Percentiles rank a stretch among this genome's conserved stretches.
These are phyloP conservation scores for Conus ventricosus DNA, from an alignment of 1,140 invertebrate genomes.

Conservation along the genomic window DNA sequence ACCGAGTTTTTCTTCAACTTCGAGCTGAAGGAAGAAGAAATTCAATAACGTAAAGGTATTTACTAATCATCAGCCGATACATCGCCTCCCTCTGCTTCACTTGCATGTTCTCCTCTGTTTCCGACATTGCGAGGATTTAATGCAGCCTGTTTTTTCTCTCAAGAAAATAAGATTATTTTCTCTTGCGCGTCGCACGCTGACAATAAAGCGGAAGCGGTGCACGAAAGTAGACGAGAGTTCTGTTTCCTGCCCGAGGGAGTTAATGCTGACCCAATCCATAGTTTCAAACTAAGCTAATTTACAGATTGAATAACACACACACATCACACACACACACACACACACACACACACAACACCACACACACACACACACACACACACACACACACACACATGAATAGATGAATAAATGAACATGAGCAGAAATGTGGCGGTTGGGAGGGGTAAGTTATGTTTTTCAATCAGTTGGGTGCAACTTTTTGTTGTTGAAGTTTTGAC, in stretches of 20 bases:
- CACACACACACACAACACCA: no score
- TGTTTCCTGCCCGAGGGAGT: background rate
- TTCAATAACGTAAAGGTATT: conserved; percentile 24
- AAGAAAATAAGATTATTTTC: background rate
- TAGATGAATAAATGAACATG: no score
- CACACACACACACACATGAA: no score
- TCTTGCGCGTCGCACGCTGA: background rate
- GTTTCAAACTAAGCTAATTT: background rate
- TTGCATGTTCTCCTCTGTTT: conserved; percentile 50
- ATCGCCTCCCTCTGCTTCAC: conserved; percentile 81
- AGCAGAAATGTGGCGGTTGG: no score
- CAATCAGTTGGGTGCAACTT: no score
- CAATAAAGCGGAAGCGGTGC: background rate
- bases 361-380: no score
- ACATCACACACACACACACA: no score
- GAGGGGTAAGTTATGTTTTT: no score
- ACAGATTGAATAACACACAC: background rate
- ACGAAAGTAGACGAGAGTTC: background rate
- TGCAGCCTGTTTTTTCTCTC: background rate
- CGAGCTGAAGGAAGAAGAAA: no score
- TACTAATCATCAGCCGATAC: conserved; percentile 92
- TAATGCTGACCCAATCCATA: background rate
- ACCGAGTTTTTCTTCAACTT: no score
- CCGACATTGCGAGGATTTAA: background rate
- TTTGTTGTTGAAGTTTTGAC: no score